Conservation (phyloP, 2,113 vertebrate genomes). For the Notothenia coriiceps region DNA sequence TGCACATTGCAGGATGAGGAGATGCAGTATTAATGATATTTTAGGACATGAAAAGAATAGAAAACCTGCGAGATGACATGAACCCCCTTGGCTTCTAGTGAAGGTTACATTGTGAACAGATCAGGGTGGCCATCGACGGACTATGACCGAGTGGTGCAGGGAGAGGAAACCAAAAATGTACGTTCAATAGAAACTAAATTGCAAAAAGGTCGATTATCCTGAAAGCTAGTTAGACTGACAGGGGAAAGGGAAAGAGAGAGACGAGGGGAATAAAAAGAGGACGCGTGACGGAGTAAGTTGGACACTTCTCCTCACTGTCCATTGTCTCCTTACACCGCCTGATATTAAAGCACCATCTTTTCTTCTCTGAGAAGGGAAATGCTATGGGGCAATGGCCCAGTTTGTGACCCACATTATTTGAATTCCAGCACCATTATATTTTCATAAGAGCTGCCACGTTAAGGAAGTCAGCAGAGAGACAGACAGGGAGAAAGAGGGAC, state of each 20-base stretch:
- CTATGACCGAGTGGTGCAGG: neutral
- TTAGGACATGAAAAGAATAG: neutral
- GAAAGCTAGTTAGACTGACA: slow-evolving; percentile 26
- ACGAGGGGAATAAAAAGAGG: slow-evolving; percentile 25
- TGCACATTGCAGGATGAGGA: neutral
- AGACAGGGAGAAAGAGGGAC: slow-evolving; percentile 28
- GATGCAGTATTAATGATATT: neutral
- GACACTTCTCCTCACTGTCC: slow-evolving; percentile 54
- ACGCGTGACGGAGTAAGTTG: slow-evolving; percentile 25
- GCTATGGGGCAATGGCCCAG: slow-evolving; percentile 75
- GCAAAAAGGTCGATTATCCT: neutral
- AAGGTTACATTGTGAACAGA: neutral
- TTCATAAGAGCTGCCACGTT: slow-evolving; percentile 61
- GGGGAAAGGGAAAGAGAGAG: slow-evolving; percentile 18
- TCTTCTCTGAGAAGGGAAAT: slow-evolving; percentile 46
- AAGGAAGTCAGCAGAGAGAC: slow-evolving; percentile 43
- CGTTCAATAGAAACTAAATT: slow-evolving; percentile 2
- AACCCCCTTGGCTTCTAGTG: neutral
- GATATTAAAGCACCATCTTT: slow-evolving; percentile 52
- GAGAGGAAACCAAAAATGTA: slow-evolving; percentile 13
- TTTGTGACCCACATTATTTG: slow-evolving; percentile 80
- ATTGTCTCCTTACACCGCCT: slow-evolving; percentile 49
- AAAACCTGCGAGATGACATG: neutral
- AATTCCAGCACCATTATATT: slow-evolving; percentile 74
- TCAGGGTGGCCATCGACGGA: neutral